Conservation (phyloP, 64 coral and sea anemone species). For the Actinia tenebrosa region DNA sequence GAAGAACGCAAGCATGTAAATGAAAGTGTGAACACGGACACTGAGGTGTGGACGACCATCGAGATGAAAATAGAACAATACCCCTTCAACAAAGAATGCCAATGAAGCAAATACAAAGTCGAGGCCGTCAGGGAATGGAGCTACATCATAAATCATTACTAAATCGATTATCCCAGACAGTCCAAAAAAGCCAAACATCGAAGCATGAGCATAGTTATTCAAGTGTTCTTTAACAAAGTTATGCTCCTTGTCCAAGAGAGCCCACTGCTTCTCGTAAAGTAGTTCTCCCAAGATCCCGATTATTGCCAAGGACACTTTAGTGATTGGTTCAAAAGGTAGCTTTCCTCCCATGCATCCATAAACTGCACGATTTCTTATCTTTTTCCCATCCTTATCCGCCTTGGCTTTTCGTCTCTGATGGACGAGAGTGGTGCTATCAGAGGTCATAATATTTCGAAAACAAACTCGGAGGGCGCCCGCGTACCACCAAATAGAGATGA, state of each 20-base stretch:
- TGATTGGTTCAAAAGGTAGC: slow-evolving; percentile 61
- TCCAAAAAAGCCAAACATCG: slow-evolving; percentile 83
- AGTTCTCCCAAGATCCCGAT: slow-evolving; percentile 48
- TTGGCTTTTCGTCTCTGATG: not conserved
- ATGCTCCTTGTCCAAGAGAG: slow-evolving; percentile 27
- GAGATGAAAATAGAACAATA: slow-evolving; percentile 71
- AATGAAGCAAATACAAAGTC: slow-evolving; percentile 41
- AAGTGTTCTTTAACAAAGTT: slow-evolving; percentile 33
- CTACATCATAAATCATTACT: slow-evolving; percentile 19
- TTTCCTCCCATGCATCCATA: not conserved
- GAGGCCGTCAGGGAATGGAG: slow-evolving; percentile 43
- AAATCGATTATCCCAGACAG: slow-evolving; percentile 65
- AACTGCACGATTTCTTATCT: not conserved
- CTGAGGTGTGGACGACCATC: slow-evolving; percentile 62
- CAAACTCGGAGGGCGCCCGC: slow-evolving; percentile 4
- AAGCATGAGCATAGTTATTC: slow-evolving; percentile 66
- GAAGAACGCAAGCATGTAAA: slow-evolving; percentile 63
- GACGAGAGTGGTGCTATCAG: not conserved
- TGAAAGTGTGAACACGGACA: slow-evolving; percentile 71
- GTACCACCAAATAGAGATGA: slow-evolving; percentile 54
- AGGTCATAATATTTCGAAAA: not conserved
- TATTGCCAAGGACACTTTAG: slow-evolving; percentile 34
- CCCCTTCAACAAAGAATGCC: slow-evolving; percentile 71
- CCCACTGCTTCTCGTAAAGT: not conserved
- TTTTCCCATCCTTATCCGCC: not conserved